Percentiles rank a stretch among this genome's conserved stretches.
Evolutionary conservation across 1,140 invertebrate genomes (phyloP).

Genomic region (Dendrolimus punctatus): DNA sequence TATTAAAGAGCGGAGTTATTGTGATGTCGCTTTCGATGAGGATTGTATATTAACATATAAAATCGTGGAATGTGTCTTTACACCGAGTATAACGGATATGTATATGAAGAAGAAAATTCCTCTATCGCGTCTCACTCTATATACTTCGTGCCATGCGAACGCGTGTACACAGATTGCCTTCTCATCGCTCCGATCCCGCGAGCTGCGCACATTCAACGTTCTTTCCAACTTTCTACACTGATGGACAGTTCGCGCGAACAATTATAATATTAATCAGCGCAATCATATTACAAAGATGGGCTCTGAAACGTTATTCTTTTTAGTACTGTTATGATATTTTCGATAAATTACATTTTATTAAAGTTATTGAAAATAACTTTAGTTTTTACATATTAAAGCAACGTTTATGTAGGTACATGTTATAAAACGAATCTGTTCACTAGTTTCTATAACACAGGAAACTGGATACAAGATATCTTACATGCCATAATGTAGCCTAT

Average conservation of each 20-base stretch:
- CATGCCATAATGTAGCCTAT: background rate
- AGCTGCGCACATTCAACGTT: slow-evolving; percentile 26
- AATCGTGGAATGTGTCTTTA: background rate
- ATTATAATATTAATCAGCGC: slow-evolving; percentile 69
- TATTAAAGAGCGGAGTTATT: slow-evolving; percentile 8
- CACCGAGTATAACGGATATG: background rate
- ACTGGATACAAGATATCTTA: background rate
- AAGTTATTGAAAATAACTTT: too few species aligned
- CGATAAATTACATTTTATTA: too few species aligned
- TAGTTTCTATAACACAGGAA: background rate
- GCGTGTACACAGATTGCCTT: slow-evolving; percentile 19
- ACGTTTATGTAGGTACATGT: too few species aligned
- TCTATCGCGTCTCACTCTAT: slow-evolving; percentile 55
- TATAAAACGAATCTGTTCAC: background rate
- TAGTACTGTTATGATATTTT: background rate
- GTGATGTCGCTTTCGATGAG: background rate
- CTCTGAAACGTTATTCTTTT: slow-evolving; percentile 16
- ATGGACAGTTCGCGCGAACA: slow-evolving; percentile 58
- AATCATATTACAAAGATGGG: slow-evolving; percentile 46
- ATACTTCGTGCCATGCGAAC: slow-evolving; percentile 42
- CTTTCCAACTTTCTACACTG: slow-evolving; percentile 68
- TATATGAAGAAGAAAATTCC: slow-evolving; percentile 36
- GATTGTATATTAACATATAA: too few species aligned
- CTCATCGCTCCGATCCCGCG: slow-evolving; percentile 25
- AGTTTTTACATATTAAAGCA: too few species aligned